Evolutionary conservation across 2,113 vertebrate species (phyloP).

Genomic region (Mustela lutreola): DNA sequence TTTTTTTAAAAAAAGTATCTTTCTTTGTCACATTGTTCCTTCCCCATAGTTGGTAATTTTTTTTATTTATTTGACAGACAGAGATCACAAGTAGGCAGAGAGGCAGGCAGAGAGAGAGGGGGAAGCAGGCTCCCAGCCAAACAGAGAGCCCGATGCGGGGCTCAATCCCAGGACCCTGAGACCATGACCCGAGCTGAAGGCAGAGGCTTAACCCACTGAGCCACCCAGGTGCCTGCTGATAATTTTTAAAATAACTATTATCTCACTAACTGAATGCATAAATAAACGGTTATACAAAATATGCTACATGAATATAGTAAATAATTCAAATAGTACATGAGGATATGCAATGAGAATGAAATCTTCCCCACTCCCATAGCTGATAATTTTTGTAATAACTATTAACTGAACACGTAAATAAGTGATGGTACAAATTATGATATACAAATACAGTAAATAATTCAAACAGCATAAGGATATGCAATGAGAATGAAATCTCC

Average conservation of each 20-base stretch:
- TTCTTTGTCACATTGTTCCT: background rate
- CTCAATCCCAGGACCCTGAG: too few relatives aligned
- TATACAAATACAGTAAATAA: background rate
- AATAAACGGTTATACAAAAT: background rate
- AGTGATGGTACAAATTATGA: background rate
- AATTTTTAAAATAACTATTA: background rate
- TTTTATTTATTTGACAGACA: too few relatives aligned
- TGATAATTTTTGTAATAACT: background rate
- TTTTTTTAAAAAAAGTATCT: background rate
- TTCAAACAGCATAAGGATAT: background rate
- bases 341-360: background rate
- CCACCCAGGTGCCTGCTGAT: too few relatives aligned
- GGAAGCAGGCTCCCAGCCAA: too few relatives aligned
- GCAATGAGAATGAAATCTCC: background rate
- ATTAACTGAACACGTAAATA: background rate
- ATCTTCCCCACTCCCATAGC: background rate
- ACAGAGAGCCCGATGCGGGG: too few relatives aligned
- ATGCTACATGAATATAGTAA: background rate
- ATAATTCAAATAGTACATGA: background rate
- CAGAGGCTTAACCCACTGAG: too few relatives aligned
- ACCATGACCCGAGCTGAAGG: too few relatives aligned
- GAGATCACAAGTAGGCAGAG: too few relatives aligned
- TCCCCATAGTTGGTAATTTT: background rate
- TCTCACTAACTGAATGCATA: background rate
- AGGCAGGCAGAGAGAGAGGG: too few relatives aligned